Base-by-base conservation (phyloP, 2,888 invertebrate species). In the Acleris holmiana region DNA sequence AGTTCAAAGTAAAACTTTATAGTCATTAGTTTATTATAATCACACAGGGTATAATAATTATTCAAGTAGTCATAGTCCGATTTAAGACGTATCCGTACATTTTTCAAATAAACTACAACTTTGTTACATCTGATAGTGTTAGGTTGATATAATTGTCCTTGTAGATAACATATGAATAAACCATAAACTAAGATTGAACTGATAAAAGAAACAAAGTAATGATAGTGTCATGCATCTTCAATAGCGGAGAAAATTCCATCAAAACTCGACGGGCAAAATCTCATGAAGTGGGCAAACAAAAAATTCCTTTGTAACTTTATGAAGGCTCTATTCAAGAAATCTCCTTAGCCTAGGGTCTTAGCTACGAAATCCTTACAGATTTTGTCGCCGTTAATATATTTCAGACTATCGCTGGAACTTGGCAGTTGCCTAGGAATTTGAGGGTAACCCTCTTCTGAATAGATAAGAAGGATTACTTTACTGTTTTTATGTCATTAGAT, bases 291-390 rank as follows among this genome's bases (percentile, higher is more conserved):
- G 53, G 53, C 40, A 40, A 54, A 41, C 29, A 62, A 46, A 51
- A 35, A 29, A 35, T 18, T 17, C 25, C 54, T 49, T 56, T 29
- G 71, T 71, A 73, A 67, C 69, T 69, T 61, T 69, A 69, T 70
- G 69, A 73, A 70, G 64, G 66, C 21, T 50, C 55, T 29, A 29
- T 47, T 19, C 19, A 21, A 23, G 21, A 57, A 57, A 46, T 44
- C 55, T 48, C 17, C 50, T 46, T 51, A 57, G 57, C 17, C 35
- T 40, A 40, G 18, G 23, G 51, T 51, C 40, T 54, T 51, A 40
- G 54, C 54, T 51, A 46, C 57, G 17, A 46, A 63, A 69, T 69
- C 65, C 67, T 70, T 69, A 72, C 70, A 73, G 73, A 75, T 73
- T 70, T 67, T 66, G 60, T 61, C 61, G 69, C 67, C 63, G 21